Conservation (phyloP, 2,888 invertebrate genomes). For the Caenorhabditis virilis region DNA sequence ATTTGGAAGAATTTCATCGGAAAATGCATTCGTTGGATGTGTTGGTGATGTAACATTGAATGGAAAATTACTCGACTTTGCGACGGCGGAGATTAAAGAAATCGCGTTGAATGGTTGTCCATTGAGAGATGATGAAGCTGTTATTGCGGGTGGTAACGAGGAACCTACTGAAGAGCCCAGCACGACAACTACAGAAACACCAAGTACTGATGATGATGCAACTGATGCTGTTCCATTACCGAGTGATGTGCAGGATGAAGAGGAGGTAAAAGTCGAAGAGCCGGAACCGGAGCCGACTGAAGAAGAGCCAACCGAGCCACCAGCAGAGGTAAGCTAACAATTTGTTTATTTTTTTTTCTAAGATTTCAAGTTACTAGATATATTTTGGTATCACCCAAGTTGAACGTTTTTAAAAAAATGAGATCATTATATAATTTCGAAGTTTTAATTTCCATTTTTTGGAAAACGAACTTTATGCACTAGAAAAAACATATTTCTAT, state of each 20-base stretch:
- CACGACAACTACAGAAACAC: slow-evolving; percentile 9
- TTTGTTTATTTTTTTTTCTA: too few relatives aligned
- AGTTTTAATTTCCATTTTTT: not conserved
- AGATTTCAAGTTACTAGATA: too few relatives aligned
- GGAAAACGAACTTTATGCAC: not conserved
- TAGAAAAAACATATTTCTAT: not conserved
- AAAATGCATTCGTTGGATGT: slow-evolving; percentile 79
- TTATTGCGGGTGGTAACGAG: not conserved
- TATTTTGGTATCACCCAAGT: too few relatives aligned
- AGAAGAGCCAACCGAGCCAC: slow-evolving; percentile 18
- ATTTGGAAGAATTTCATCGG: slow-evolving; percentile 71
- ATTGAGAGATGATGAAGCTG: slow-evolving; percentile 40
- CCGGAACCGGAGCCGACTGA: slow-evolving; percentile 9
- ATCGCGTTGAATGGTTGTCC: slow-evolving; percentile 62
- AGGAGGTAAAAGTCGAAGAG: too few relatives aligned
- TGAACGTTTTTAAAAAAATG: too few relatives aligned
- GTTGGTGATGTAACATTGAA: slow-evolving; percentile 90
- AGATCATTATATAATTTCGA: too few relatives aligned
- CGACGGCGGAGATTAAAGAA: slow-evolving; percentile 56
- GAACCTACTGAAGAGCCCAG: not conserved
- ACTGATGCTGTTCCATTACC: too few relatives aligned
- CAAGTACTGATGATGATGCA: slow-evolving; percentile 3
- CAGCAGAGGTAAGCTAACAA: slow-evolving; percentile 34
- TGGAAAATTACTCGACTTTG: slow-evolving; percentile 72
- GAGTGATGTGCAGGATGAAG: too few relatives aligned